Percentiles rank a stretch among this genome's conserved stretches.
phyloP scores from a whole-genome alignment of 2,888 invertebrate species.

The Synergus umbraculus region DNA sequence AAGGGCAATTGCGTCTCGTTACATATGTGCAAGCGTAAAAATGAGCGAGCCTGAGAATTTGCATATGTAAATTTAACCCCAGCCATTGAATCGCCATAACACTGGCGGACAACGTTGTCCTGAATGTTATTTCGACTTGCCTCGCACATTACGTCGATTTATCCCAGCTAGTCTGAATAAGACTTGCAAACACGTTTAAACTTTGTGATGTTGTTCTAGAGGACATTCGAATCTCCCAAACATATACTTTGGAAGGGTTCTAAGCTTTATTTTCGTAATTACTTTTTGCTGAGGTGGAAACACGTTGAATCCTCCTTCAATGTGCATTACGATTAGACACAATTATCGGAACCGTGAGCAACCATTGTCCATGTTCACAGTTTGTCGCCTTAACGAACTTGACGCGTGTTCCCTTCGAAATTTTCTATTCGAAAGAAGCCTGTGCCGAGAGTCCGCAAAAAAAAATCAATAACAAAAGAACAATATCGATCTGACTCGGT shows the following conservation, averaged over 20 bases:
- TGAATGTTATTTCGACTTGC: slow-evolving; percentile 19
- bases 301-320: not conserved
- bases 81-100: slow-evolving; percentile 17
- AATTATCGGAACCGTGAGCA: slow-evolving; percentile 17
- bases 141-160: slow-evolving; percentile 10
- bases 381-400: slow-evolving; percentile 35
- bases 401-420: slow-evolving; percentile 31
- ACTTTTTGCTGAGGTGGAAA: not conserved
- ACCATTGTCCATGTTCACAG: slow-evolving; percentile 33
- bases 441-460: slow-evolving; percentile 3
- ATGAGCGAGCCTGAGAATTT: slow-evolving; percentile 34
- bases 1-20: slow-evolving; percentile 33
- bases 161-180: not conserved
- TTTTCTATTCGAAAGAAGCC: slow-evolving; percentile 11
- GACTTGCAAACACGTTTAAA: slow-evolving; percentile 1
- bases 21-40: slow-evolving; percentile 21
- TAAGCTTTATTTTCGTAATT: slow-evolving; percentile 3
- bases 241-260: not conserved
- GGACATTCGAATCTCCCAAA: not conserved
- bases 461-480: slow-evolving; percentile 40
- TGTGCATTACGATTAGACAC: slow-evolving; percentile 23
- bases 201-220: not conserved
- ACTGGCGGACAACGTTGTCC: not conserved
- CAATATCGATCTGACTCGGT: slow-evolving; percentile 40
- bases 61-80: slow-evolving; percentile 31